Percentiles rank a stretch among this genome's conserved stretches.
Evolutionary conservation across 1,140 invertebrate species (phyloP).

Genomic region (Dreissena polymorpha): DNA sequence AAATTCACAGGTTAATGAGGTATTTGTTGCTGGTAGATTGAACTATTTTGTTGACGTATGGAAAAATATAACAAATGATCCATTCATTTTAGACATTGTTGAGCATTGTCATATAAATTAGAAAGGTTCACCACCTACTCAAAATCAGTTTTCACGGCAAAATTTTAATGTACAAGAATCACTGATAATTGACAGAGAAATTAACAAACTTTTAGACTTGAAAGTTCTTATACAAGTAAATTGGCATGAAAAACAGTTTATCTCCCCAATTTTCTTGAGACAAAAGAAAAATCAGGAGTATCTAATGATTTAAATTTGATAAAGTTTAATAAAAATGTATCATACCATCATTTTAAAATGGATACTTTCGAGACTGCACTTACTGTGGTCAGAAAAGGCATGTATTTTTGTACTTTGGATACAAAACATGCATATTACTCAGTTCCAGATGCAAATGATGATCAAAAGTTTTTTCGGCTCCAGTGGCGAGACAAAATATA

Average conservation of each 20-base stretch:
- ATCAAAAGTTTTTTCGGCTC: constrained; percentile 2
- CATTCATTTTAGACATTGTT: constrained; percentile 15
- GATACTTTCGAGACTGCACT: constrained; percentile 22
- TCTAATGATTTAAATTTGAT: constrained; percentile 24
- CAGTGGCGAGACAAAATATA: not conserved
- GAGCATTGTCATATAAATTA: not conserved
- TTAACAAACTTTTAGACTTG: constrained; percentile 1
- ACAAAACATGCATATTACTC: constrained; percentile 22
- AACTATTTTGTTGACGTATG: not conserved
- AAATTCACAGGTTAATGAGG: constrained; percentile 22
- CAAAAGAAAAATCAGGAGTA: constrained; percentile 15
- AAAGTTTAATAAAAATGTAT: constrained; percentile 17
- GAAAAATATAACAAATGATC: not conserved
- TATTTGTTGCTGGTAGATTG: constrained; percentile 25
- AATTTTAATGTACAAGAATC: constrained; percentile 14
- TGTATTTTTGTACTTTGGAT: constrained; percentile 10
- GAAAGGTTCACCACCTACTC: not conserved
- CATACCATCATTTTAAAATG: constrained; percentile 31
- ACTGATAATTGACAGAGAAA: constrained; percentile 21
- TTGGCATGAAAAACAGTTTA: constrained; percentile 2
- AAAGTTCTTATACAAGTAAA: constrained; percentile 35
- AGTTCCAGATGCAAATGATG: not conserved
- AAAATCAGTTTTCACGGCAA: not conserved
- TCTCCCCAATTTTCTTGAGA: constrained; percentile 23
- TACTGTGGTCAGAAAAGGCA: constrained; percentile 5